Evolutionary conservation across 2,888 invertebrate genomes (phyloP).

Genomic region (Salticus scenicus): DNA sequence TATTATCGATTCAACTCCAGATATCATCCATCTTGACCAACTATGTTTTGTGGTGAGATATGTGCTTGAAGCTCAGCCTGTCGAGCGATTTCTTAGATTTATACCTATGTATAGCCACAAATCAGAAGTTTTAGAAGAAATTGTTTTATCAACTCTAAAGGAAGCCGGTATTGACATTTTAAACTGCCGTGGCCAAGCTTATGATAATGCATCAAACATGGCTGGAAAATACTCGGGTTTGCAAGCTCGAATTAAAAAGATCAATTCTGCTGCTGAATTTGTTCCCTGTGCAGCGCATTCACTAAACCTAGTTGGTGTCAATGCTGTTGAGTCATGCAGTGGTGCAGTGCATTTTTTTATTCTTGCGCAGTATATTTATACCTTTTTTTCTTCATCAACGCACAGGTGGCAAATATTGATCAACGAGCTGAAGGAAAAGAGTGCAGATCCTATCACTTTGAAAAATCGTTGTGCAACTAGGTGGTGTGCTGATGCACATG

Average conservation of each 20-base stretch:
- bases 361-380: conserved; percentile 17
- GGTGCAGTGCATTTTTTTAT: conserved; percentile 17
- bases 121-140: no score
- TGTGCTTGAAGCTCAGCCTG: no score
- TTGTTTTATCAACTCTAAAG: no score
- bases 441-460: not conserved
- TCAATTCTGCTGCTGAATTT: conserved; percentile 11
- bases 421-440: not conserved
- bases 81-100: no score
- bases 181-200: not conserved
- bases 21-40: no score
- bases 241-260: conserved; percentile 7
- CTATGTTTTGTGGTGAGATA: no score
- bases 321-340: conserved; percentile 17
- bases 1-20: no score
- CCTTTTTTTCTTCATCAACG: conserved; percentile 32
- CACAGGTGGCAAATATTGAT: conserved; percentile 16
- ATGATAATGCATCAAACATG: conserved; percentile 35
- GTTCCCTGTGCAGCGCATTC: conserved; percentile 26
- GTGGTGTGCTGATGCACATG: not conserved
- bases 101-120: no score
- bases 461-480: conserved; percentile 7
- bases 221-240: conserved; percentile 25
- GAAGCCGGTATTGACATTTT: not conserved
- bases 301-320: conserved; percentile 5